Evolutionary conservation across 2,888 invertebrate genomes (phyloP).

Genomic region (Diplazon laetatorius): DNA sequence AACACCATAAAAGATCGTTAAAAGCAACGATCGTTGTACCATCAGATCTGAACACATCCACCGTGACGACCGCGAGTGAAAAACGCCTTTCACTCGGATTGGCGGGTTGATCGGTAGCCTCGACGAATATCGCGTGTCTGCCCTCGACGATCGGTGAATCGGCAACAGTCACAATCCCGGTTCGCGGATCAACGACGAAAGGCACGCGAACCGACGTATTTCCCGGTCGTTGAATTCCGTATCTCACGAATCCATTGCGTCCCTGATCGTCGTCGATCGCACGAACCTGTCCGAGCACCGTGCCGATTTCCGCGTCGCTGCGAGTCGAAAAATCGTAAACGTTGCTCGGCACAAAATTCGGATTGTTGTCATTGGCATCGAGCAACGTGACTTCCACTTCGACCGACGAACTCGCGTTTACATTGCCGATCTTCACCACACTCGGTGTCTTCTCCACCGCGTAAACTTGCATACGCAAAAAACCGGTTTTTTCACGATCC

Average conservation of each 20-base stretch:
- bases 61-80: conserved; percentile 92
- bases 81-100: conserved; percentile 93
- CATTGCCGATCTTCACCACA: conserved; percentile 85
- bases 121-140: conserved; percentile 91
- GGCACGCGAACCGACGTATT: conserved; percentile 87
- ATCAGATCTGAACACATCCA: conserved; percentile 87
- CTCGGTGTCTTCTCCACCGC: conserved; percentile 90
- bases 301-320: conserved; percentile 87
- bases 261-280: conserved; percentile 93
- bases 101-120: conserved; percentile 91
- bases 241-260: conserved; percentile 89
- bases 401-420: conserved; percentile 84
- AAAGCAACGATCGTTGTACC: too few species aligned
- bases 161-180: conserved; percentile 87
- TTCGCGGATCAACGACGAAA: conserved; percentile 88
- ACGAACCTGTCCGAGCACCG: conserved; percentile 90
- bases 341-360: conserved; percentile 92
- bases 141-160: conserved; percentile 88
- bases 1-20: not conserved
- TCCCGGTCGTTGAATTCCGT: conserved; percentile 88
- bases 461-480: conserved; percentile 89
- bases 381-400: conserved; percentile 91
- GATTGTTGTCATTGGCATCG: conserved; percentile 96
- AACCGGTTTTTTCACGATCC: conserved; percentile 90
- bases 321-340: conserved; percentile 90